Conservation (phyloP, 2,797 vertebrate species). For the Megalops cyprinoides region DNA sequence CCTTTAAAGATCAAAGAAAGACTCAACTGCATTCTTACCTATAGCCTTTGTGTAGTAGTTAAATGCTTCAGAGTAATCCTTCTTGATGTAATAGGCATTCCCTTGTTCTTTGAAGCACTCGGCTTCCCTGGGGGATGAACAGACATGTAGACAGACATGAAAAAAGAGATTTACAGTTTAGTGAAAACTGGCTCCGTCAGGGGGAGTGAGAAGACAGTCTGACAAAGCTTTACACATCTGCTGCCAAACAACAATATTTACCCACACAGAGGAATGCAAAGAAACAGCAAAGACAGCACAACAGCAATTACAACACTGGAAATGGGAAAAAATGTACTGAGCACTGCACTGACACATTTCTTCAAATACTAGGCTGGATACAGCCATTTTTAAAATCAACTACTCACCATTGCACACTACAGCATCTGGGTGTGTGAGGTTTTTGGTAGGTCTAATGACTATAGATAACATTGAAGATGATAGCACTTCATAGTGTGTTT, state of each 20-base stretch:
- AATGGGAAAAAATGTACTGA: neutral
- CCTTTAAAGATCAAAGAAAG: neutral
- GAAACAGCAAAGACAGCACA: neutral
- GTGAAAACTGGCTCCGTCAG: neutral
- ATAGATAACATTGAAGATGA: too few species aligned
- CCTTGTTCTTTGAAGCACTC: conserved; percentile 95
- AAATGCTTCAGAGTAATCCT: conserved; percentile 92
- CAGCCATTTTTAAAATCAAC: too few species aligned
- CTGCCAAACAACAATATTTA: neutral
- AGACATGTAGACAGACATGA: neutral
- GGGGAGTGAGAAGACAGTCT: neutral
- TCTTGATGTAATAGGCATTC: conserved; percentile 89
- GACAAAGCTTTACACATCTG: too few species aligned
- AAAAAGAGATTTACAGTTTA: neutral
- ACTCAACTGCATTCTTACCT: conserved; percentile 71
- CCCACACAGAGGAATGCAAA: neutral
- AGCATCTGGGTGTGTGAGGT: too few species aligned
- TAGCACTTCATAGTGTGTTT: too few species aligned
- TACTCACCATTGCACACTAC: too few species aligned
- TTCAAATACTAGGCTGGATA: too few species aligned
- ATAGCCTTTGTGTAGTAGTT: conserved; percentile 97
- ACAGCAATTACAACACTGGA: neutral
- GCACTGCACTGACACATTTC: too few species aligned
- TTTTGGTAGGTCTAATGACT: too few species aligned
- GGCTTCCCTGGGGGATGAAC: conserved; percentile 77